Base-by-base conservation (phyloP, 2,113 vertebrate species). In the Sorex fumeus region DNA sequence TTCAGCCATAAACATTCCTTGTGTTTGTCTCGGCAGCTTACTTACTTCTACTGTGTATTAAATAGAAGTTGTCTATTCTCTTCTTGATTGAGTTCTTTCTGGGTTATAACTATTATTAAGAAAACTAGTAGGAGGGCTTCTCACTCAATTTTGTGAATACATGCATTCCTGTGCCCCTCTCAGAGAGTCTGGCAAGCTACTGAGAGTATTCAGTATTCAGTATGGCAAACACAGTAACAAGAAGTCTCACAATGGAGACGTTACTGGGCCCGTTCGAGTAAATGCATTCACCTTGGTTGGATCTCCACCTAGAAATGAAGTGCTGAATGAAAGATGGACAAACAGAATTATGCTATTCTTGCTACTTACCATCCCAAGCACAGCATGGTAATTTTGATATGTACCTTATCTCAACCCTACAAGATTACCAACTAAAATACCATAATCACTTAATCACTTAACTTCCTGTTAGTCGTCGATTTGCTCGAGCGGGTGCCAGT, bases 381-480 rank as follows among this genome's bases (percentile, higher is more conserved):
- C 27, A 64, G 10, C 10, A 60, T 3, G 30, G 3, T 87, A 76
- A 53, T 66, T 40, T 95, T 50, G 43, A 84, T 21, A 36, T 5
- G 34, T 16, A 28, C 21, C 28, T 36, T 27, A 75, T 66, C 30
- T 84, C 67, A 79, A 76, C 57, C 66, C 77, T 76, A 12, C 21
- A 88, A 86, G n/a, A 93, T 34, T 57, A 75, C 75, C 67, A 86
- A 45, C 34, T 30, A 77, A 77, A 28, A 91, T 28, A 60, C 36
- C 28, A 87, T 21, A 92, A 82, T n/a, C n/a, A n/a, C n/a, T n/a
- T n/a, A n/a, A n/a, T n/a, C n/a, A n/a, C n/a, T n/a, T n/a, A n/a
- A n/a, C n/a, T n/a, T n/a, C n/a, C n/a, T n/a, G n/a, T n/a, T n/a
- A n/a, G n/a, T n/a, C n/a, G n/a, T n/a, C n/a, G n/a, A n/a, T n/a